These are phyloP conservation scores for Sycophila texana DNA, from an alignment of 2,888 invertebrate genomes.

Conservation along the genomic window DNA sequence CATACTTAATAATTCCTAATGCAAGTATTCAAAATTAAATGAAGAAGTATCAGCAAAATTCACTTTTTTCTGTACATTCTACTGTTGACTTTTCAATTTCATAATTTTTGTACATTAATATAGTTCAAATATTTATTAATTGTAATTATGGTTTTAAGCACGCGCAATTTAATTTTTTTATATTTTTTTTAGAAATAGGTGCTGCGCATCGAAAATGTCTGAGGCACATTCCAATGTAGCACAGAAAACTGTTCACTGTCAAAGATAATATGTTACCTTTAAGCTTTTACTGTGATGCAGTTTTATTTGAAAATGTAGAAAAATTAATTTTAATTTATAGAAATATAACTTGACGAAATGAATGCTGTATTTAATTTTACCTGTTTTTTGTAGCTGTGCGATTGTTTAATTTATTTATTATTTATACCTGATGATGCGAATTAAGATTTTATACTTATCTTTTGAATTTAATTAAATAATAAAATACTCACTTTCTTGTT, in stretches of 20 bases:
- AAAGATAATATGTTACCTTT: background rate
- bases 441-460: slow-evolving; percentile 27
- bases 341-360: background rate
- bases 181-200: slow-evolving; percentile 21
- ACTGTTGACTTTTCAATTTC: background rate
- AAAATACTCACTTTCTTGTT: slow-evolving; percentile 37
- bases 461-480: slow-evolving; percentile 27
- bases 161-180: slow-evolving; percentile 6
- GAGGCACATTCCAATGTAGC: slow-evolving; percentile 35
- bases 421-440: slow-evolving; percentile 9
- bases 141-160: slow-evolving; percentile 23
- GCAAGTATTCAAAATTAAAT: slow-evolving; percentile 24
- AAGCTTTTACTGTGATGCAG: background rate
- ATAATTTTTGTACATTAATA: slow-evolving; percentile 33
- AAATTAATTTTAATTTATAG: background rate
- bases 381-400: background rate
- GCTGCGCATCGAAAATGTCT: slow-evolving; percentile 25
- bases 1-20: slow-evolving; percentile 9
- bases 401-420: slow-evolving; percentile 24
- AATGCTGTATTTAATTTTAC: background rate
- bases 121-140: slow-evolving; percentile 47
- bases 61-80: slow-evolving; percentile 10
- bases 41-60: slow-evolving; percentile 42
- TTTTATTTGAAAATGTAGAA: background rate
- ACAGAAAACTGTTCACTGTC: slow-evolving; percentile 1